Conservation (phyloP, 2,113 vertebrate species). For the Scomber colias region DNA sequence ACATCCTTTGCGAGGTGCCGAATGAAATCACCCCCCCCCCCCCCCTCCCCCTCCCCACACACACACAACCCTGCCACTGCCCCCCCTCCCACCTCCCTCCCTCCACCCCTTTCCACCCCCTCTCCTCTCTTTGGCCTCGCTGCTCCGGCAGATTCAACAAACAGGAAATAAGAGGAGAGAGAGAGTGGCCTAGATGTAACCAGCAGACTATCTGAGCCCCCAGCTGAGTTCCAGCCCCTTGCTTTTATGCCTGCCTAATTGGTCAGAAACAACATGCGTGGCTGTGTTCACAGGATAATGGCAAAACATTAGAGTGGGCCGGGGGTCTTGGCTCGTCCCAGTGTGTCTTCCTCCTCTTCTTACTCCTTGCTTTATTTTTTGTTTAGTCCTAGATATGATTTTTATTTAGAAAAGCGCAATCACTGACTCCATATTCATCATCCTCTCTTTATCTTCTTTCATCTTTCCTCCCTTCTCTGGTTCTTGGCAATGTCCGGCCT, state of each 20-base stretch:
- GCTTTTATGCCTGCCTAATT: slow-evolving; percentile 81
- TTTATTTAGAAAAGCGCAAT: neutral
- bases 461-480: slow-evolving; percentile 1
- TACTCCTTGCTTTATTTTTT: slow-evolving; percentile 5
- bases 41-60: neutral
- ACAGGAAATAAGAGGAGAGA: slow-evolving; percentile 28
- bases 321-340: slow-evolving; percentile 32
- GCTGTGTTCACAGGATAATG: slow-evolving; percentile 56
- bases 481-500: slow-evolving; percentile 25
- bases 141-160: slow-evolving; percentile 51
- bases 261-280: slow-evolving; percentile 77
- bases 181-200: slow-evolving; percentile 72
- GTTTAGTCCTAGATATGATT: slow-evolving; percentile 2
- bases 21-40: slow-evolving; percentile 29
- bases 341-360: slow-evolving; percentile 12
- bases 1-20: slow-evolving; percentile 42
- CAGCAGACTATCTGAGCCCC: slow-evolving; percentile 61
- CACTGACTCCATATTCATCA: neutral
- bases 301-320: slow-evolving; percentile 56
- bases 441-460: neutral
- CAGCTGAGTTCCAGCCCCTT: slow-evolving; percentile 55
- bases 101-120: neutral
- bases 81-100: neutral
- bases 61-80: no score
- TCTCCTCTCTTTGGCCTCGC: slow-evolving; percentile 25